These are phyloP conservation scores for Struthio camelus DNA, from an alignment of 2,113 vertebrate genomes.

Conservation along the genomic window DNA sequence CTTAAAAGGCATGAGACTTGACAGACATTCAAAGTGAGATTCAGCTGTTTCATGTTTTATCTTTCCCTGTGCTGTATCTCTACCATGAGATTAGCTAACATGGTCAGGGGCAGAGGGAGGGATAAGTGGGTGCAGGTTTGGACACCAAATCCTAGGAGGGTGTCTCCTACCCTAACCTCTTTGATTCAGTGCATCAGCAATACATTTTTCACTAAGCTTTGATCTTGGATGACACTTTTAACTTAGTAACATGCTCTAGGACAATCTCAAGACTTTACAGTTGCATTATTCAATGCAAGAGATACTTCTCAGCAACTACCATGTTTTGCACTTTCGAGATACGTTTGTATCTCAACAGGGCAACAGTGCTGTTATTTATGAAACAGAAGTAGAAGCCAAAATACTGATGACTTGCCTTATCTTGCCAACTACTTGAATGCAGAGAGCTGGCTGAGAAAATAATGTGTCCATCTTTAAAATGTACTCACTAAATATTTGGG, in stretches of 20 bases:
- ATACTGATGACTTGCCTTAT: background rate
- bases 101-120: background rate
- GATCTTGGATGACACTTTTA: conserved; percentile 64
- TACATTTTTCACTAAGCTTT: conserved; percentile 36
- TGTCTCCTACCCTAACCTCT: background rate
- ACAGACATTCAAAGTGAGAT: conserved; percentile 44
- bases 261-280: conserved; percentile 65
- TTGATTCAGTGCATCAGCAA: conserved; percentile 25
- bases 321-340: conserved; percentile 47
- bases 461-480: background rate
- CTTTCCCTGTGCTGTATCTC: conserved; percentile 8
- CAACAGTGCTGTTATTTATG: background rate
- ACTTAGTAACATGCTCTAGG: conserved; percentile 42
- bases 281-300: conserved; percentile 65
- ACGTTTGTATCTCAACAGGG: conserved; percentile 10
- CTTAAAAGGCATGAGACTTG: conserved; percentile 34
- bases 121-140: background rate
- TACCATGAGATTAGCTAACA: background rate
- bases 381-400: background rate
- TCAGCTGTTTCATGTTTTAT: conserved; percentile 5
- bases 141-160: background rate
- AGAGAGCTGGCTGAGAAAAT: background rate
- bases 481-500: background rate
- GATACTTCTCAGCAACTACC: conserved; percentile 64
- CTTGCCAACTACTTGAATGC: background rate